Base-by-base conservation (phyloP, 2,888 invertebrate genomes). In the Lordiphosa fenestrarum region DNA sequence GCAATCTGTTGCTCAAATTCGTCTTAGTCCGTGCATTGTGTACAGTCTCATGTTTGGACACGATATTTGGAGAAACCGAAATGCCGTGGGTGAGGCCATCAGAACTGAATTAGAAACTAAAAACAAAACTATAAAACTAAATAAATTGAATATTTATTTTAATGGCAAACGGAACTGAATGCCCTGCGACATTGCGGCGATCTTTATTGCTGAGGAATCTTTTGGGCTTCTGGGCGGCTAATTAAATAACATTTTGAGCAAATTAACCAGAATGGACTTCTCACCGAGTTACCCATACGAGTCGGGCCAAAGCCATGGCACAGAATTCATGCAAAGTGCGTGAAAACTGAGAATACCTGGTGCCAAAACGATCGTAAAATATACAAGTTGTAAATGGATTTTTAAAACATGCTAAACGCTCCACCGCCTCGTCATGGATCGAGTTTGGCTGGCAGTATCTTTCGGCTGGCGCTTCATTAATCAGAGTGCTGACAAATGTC, bases 371-470 rank as follows among this genome's bases (percentile, higher is more conserved):
- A 13, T 49, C 59, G 60, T 73, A 63, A 66, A 66, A 55, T 67
- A 59, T 60, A 73, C 59, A 69, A 64, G 56, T 55, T 69, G 71
- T 71, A 69, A 73, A 73, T 69, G 58, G 59, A 57, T 71, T 73
- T 70, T 48, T 10, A 53, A 71, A 63, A 61, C 69, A 66, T 36
- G 60, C 60, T 64, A 23, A 53, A 41, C 42, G 23, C 41, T 19
- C 39, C 47, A 23, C 10, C 23, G 19, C 35, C 25, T 23, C 23
- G n/a, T 36, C 23, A 19, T 13, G 10, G 44, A 62, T 56, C 68
- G 68, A 65, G 59, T 73, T 50, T 49, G 23, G 25, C 33, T 40
- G 19, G 47, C 21, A 12, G 47, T 37, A 47, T 47, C 12, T 35
- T 46, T 35, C 21, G 15, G 19, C 10, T 47, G 30, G 12, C 3